Base-by-base conservation (phyloP, 2,888 invertebrate genomes). In the Salpingus planirostris region DNA sequence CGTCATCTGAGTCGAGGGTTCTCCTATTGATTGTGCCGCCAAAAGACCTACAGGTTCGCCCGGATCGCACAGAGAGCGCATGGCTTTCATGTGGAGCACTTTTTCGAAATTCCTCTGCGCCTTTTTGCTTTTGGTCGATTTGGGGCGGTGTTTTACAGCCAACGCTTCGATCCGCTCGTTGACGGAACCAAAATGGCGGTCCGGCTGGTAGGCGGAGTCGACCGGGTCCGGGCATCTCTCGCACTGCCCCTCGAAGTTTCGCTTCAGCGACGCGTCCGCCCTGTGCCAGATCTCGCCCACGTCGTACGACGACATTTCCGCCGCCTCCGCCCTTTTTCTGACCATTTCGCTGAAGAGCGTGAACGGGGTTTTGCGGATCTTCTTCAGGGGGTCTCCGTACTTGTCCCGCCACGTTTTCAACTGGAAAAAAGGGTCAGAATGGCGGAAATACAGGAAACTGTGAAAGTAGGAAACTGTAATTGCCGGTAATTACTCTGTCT, bases 1-100 rank as follows among this genome's bases (percentile, higher is more conserved):
- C 54, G 98, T 99, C 98, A 99, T 98, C 73, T 99, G 98, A 36
- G 98, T 99, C 2, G 97, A 97, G 0, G 98, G 98, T 65, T 99
- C 98, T 34, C 98, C 98, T 40, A 99, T 85, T 1, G 95, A 95
- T 70, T 97, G 97, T 2, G 97, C 97, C 8, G 98, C 97, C 42
- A 98, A 64, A 11, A 96, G 66, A 2, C 96, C 96, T 1, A 99
- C 98, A 1, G 96, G 86, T 65, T 99, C 98, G 0, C 98, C 98
- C 0, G 97, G 91, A 13, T 78, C 76, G 12, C 81, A 86, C 53
- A 89, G 65, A 0, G 89, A 77, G 43, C 76, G 76, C 60, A 88
- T 75, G 29, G 77, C 74, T 63, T 91, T 91, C 6, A 80, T 67
- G 49, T 78, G 78, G 55, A 93, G 70, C 36, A 89, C 70, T 36